phyloP scores from a whole-genome alignment of 1,140 invertebrate genomes.

The Saccostrea echinata region DNA sequence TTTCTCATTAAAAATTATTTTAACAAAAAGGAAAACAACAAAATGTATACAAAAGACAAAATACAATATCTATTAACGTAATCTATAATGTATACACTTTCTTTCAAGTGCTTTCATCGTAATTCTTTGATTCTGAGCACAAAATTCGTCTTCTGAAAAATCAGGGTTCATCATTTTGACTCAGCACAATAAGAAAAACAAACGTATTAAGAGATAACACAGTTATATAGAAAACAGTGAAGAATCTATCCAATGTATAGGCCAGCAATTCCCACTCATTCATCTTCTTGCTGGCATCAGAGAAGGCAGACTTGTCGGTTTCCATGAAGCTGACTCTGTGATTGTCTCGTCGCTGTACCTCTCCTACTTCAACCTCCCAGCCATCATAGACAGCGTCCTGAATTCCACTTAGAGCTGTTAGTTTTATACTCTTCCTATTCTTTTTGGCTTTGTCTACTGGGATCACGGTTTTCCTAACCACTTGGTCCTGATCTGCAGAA shows the following conservation, averaged over 20 bases:
- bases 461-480: neutral
- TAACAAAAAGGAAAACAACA: no score
- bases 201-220: neutral
- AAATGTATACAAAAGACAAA: no score
- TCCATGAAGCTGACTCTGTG: neutral
- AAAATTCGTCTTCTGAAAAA: neutral
- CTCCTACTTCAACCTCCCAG: neutral
- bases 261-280: constrained; percentile 11
- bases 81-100: no score
- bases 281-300: neutral
- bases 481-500: neutral
- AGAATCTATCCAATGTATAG: neutral
- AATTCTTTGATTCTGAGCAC: no score
- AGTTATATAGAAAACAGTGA: neutral
- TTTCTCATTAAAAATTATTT: no score
- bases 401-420: neutral
- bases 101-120: no score
- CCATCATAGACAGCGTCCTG: neutral
- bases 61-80: no score
- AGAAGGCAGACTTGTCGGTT: neutral
- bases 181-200: neutral
- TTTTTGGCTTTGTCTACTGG: neutral
- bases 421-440: neutral
- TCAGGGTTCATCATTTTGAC: neutral
- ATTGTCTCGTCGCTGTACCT: neutral